Conservation (phyloP, 1,140 invertebrate species). For the Cyrtorhinus lividipennis region DNA sequence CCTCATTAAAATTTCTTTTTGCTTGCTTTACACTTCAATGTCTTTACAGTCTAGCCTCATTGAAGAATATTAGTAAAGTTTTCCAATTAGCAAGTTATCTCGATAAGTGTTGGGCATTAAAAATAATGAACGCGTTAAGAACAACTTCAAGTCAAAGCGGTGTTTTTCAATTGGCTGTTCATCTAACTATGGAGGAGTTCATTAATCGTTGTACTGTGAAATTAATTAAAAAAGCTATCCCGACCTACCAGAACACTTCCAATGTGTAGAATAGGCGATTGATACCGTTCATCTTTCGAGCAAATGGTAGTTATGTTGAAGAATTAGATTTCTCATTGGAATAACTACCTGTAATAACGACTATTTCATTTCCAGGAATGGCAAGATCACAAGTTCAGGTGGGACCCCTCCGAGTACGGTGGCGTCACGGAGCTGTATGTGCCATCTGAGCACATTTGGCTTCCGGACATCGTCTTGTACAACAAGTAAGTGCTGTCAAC, state of each 20-base stretch:
- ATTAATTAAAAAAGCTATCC: too few species aligned
- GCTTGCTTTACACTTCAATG: neutral
- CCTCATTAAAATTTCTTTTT: neutral
- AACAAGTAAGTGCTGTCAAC: constrained; percentile 49
- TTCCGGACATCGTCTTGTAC: constrained; percentile 93
- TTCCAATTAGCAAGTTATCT: constrained; percentile 2
- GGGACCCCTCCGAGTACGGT: constrained; percentile 90
- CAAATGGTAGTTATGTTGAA: too few species aligned
- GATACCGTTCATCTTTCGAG: too few species aligned
- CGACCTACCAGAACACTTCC: too few species aligned
- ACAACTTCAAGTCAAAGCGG: too few species aligned
- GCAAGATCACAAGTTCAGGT: constrained; percentile 93
- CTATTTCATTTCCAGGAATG: constrained; percentile 53
- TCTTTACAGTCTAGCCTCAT: neutral
- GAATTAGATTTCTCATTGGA: too few species aligned
- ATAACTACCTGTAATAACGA: too few species aligned
- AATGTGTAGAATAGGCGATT: too few species aligned
- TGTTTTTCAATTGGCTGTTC: too few species aligned
- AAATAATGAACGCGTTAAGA: neutral
- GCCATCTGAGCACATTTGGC: constrained; percentile 84
- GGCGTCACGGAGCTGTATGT: constrained; percentile 85
- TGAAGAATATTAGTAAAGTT: constrained; percentile 5
- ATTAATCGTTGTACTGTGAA: too few species aligned
- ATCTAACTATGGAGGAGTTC: too few species aligned
- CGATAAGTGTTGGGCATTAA: neutral